These are phyloP conservation scores for Antheraea assamensis DNA, from an alignment of 2,888 invertebrate genomes.

Conservation along the genomic window DNA sequence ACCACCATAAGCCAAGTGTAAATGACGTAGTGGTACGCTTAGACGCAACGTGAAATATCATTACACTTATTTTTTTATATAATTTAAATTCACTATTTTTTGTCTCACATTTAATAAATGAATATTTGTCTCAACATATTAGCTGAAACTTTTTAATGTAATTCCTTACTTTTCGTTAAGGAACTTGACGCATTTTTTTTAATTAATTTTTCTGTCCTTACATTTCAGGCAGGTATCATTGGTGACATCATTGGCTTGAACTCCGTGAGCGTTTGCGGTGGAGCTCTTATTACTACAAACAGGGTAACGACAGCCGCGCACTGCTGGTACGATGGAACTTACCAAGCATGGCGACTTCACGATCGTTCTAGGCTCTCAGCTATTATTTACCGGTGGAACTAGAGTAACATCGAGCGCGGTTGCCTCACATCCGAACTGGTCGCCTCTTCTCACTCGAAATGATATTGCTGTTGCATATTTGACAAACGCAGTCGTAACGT, in stretches of 20 bases:
- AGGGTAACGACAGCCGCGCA: conserved; percentile 56
- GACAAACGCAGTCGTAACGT: conserved; percentile 26
- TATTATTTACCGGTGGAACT: conserved; percentile 56
- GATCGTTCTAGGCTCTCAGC: conserved; percentile 54
- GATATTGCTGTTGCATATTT: conserved; percentile 53
- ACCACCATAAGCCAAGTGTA: no score
- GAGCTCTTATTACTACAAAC: conserved; percentile 43
- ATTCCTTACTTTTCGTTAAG: no score
- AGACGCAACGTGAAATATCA: no score
- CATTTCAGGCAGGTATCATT: conserved; percentile 41
- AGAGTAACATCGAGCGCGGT: conserved; percentile 44
- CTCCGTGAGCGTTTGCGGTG: conserved; percentile 54
- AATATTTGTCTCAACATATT: no score
- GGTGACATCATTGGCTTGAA: conserved; percentile 33
- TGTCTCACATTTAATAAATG: no score
- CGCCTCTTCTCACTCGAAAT: conserved; percentile 43
- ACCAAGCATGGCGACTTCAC: conserved; percentile 51
- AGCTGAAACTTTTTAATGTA: no score
- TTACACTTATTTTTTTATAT: no score
- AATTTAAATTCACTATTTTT: no score
- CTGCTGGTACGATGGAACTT: conserved; percentile 56
- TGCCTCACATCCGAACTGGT: conserved; percentile 51
- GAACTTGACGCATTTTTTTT: no score
- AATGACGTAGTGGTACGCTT: no score
- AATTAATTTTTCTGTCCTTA: not conserved